A percentile compares a stretch with the other conserved stretches of the same genome.
Conservation (phyloP, 2,888 invertebrate species). For the Lampropteryx suffumata region DNA sequence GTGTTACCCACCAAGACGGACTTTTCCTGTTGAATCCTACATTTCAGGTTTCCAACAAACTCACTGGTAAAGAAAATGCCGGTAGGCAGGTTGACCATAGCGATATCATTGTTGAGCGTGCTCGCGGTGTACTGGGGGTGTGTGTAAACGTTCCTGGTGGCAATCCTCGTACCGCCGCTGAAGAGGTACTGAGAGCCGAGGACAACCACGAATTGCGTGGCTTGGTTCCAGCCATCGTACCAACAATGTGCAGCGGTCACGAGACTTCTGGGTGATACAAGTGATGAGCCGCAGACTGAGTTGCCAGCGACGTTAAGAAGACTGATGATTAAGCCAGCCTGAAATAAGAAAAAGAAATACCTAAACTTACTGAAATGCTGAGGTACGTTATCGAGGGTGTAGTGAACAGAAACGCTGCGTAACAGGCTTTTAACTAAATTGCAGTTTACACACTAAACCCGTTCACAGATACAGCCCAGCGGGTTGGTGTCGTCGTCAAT, state of each 20-base stretch:
- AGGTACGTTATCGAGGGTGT: too few species aligned
- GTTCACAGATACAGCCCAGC: too few species aligned
- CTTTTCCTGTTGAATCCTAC: too few species aligned
- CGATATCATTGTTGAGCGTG: conserved; percentile 51
- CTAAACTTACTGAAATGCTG: background rate
- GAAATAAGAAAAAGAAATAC: background rate
- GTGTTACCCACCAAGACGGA: too few species aligned
- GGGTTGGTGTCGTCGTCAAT: too few species aligned
- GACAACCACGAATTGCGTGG: conserved; percentile 49
- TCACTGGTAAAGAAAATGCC: conserved; percentile 42
- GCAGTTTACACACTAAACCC: too few species aligned
- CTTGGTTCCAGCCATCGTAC: conserved; percentile 51
- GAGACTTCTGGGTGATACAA: conserved; percentile 45
- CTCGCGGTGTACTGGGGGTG: conserved; percentile 49
- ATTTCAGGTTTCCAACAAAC: conserved; percentile 24
- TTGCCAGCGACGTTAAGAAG: conserved; percentile 42
- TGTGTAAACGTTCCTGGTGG: conserved; percentile 44
- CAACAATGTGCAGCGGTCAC: conserved; percentile 68
- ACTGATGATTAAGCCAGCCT: conserved; percentile 58
- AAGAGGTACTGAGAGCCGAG: conserved; percentile 53
- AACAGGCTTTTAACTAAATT: too few species aligned
- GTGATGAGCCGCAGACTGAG: conserved; percentile 57
- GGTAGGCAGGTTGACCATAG: conserved; percentile 51
- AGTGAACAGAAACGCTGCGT: too few species aligned
- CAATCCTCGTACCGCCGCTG: conserved; percentile 51